These are phyloP conservation scores for Plestiodon gilberti DNA, from an alignment of 2,113 vertebrate species.

Conservation along the genomic window DNA sequence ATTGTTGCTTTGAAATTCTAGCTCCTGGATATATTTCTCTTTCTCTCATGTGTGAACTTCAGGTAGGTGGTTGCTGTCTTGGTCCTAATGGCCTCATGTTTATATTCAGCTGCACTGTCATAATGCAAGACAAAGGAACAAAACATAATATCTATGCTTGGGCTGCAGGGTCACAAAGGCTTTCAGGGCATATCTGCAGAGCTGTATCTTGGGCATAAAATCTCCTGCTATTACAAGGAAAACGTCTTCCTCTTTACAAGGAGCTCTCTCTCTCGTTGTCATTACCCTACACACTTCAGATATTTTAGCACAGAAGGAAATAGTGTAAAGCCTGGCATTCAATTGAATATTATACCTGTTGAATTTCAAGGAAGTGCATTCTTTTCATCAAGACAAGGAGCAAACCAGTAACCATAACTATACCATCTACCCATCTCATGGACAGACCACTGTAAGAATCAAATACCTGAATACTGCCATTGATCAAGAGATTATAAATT, in stretches of 20 bases:
- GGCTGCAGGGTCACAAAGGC: too few relatives aligned
- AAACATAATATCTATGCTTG: not conserved
- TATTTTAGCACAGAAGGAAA: not conserved
- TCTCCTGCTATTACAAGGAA: not conserved
- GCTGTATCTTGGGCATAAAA: not conserved
- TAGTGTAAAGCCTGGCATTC: not conserved
- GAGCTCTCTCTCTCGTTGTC: too few relatives aligned
- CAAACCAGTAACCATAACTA: conserved; percentile 1
- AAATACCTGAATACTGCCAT: not conserved
- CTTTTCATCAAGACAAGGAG: not conserved
- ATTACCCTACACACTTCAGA: too few relatives aligned
- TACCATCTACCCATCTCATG: not conserved
- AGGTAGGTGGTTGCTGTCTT: conserved; percentile 26
- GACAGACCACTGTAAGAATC: not conserved
- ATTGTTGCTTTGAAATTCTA: not conserved
- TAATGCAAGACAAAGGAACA: not conserved
- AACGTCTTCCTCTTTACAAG: too few relatives aligned
- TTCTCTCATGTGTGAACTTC: not conserved
- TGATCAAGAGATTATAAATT: not conserved
- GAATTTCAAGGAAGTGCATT: not conserved
- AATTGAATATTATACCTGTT: not conserved
- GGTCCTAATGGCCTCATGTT: conserved; percentile 18
- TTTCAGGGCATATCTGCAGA: not conserved
- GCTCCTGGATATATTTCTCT: conserved; percentile 18
- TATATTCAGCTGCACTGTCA: not conserved